Evolutionary conservation across 1,140 invertebrate species (phyloP).

Genomic region (Trichomalopsis sarcophagae): DNA sequence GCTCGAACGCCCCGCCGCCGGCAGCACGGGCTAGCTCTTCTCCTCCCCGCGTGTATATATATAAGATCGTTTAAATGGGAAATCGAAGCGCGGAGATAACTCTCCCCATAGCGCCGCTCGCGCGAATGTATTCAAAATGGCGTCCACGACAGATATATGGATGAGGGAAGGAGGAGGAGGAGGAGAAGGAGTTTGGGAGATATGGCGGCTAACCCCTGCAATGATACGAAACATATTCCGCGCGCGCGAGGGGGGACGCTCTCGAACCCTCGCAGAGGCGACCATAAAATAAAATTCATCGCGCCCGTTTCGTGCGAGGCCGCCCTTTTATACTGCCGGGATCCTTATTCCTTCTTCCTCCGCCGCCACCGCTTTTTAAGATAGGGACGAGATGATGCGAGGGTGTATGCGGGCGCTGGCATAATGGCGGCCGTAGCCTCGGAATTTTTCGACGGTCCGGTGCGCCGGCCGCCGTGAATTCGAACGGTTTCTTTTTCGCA

Average conservation of each 20-base stretch:
- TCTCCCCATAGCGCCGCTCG: constrained; percentile 65
- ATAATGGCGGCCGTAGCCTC: not conserved
- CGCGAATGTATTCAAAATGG: constrained; percentile 76
- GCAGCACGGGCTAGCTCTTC: not conserved
- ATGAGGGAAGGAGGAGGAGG: constrained; percentile 22
- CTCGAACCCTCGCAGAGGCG: constrained; percentile 52
- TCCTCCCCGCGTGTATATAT: constrained; percentile 60
- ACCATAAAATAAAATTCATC: constrained; percentile 76
- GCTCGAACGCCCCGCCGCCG: constrained; percentile 46
- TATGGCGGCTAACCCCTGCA: constrained; percentile 71
- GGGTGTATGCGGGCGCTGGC: not conserved
- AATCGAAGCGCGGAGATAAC: constrained; percentile 75
- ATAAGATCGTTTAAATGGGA: constrained; percentile 74
- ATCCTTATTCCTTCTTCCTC: not conserved
- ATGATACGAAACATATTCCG: constrained; percentile 76
- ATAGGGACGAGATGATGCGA: constrained; percentile 29
- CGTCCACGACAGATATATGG: constrained; percentile 54
- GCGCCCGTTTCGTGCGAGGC: constrained; percentile 60
- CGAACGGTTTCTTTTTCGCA: not conserved
- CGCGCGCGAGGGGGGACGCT: constrained; percentile 60
- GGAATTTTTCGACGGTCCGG: constrained; percentile 7
- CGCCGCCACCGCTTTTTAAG: not conserved
- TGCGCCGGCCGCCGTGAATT: not conserved
- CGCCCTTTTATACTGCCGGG: constrained; percentile 53
- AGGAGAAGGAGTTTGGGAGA: constrained; percentile 55